phyloP scores from a whole-genome alignment of 2,113 vertebrate genomes.

The Petrocephalus zakoni region DNA sequence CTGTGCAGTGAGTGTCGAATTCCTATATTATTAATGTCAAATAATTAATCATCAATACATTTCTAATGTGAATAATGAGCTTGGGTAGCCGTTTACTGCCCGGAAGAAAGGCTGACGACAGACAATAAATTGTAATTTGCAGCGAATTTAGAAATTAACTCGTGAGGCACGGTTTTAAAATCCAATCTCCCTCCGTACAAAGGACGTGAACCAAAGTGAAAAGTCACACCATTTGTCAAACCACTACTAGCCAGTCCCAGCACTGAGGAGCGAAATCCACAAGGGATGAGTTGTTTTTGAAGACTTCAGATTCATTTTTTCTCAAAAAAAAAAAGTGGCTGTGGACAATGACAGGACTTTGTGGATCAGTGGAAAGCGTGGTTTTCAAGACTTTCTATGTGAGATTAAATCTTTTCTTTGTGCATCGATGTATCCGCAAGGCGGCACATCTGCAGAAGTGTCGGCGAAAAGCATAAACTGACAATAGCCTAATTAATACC shows the following conservation, averaged over 20 bases:
- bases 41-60: neutral
- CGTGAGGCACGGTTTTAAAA: conserved; percentile 8
- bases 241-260: neutral
- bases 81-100: too few species aligned
- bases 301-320: neutral
- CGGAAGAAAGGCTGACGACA: neutral
- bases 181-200: neutral
- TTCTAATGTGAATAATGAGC: conserved; percentile 1
- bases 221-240: neutral
- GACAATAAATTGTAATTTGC: conserved; percentile 16
- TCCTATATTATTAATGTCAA: neutral
- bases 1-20: neutral
- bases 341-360: neutral
- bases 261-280: neutral
- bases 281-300: neutral
- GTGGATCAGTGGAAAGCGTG: neutral
- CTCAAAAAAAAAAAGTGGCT: neutral
- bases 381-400: neutral
- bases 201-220: neutral
- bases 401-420: neutral
- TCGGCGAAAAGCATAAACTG: neutral
- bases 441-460: neutral
- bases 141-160: conserved; percentile 22
- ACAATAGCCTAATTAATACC: neutral
- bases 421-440: neutral